phyloP scores from a whole-genome alignment of 1,140 invertebrate genomes.

The Telenomus remus region DNA sequence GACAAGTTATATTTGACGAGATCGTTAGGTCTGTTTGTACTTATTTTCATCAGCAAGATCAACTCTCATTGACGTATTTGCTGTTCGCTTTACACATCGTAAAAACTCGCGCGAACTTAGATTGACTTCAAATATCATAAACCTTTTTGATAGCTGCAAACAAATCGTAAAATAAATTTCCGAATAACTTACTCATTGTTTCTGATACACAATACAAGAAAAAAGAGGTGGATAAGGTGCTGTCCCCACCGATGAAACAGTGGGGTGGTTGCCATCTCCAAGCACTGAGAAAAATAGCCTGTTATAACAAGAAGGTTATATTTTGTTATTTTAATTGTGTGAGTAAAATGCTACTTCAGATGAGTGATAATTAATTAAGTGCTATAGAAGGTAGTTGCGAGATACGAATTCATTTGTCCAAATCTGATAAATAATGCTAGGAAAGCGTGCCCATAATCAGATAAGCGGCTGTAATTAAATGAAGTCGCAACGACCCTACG shows the following conservation, averaged over 20 bases:
- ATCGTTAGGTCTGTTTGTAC: constrained; percentile 33
- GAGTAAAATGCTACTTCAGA: too few species aligned
- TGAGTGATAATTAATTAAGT: constrained; percentile 6
- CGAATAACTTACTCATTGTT: too few species aligned
- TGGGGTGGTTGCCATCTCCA: too few species aligned
- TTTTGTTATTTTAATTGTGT: too few species aligned
- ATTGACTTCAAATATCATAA: constrained; percentile 41
- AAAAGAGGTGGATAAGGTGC: too few species aligned
- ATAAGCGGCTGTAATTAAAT: constrained; percentile 51
- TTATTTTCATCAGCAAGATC: constrained; percentile 37
- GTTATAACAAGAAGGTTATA: too few species aligned
- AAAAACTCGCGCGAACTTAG: constrained; percentile 21
- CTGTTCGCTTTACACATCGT: constrained; percentile 39
- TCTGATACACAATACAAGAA: too few species aligned
- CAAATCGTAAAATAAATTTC: constrained; percentile 29
- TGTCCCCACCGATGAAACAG: too few species aligned
- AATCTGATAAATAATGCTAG: constrained; percentile 32
- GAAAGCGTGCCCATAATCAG: constrained; percentile 43
- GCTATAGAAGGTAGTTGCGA: background rate
- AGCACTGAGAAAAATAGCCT: too few species aligned
- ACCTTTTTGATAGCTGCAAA: constrained; percentile 24
- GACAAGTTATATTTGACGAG: constrained; percentile 19
- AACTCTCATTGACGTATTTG: constrained; percentile 35
- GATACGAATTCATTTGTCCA: constrained; percentile 35
- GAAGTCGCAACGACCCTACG: constrained; percentile 47